Conservation (phyloP, 2,113 vertebrate genomes). For the Caloenas nicobarica region DNA sequence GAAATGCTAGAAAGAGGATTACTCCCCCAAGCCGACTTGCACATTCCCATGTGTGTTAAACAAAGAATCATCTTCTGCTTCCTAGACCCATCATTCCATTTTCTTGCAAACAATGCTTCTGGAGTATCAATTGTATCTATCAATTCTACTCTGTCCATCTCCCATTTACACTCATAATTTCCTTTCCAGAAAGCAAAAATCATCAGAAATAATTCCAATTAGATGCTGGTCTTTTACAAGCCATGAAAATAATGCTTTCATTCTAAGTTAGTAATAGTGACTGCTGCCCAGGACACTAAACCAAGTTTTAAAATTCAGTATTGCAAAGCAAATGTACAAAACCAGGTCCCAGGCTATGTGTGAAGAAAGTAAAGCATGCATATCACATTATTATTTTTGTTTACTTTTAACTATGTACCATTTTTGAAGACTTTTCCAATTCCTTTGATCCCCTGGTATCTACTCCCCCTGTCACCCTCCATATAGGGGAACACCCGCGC, state of each 20-base stretch:
- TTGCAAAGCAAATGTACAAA: background rate
- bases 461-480: constrained; percentile 96
- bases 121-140: background rate
- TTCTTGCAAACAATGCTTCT: background rate
- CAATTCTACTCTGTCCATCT: background rate
- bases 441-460: constrained; percentile 86
- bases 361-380: background rate
- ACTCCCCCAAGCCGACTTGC: background rate
- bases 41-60: background rate
- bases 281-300: background rate
- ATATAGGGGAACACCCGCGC: constrained; percentile 97
- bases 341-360: background rate
- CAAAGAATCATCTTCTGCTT: background rate
- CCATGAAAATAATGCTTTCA: background rate
- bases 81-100: background rate
- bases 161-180: background rate
- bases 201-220: background rate
- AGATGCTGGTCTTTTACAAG: background rate
- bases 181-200: background rate
- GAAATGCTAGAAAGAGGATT: background rate
- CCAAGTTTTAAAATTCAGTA: background rate
- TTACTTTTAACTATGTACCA: constrained; percentile 72
- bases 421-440: constrained; percentile 98
- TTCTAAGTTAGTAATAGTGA: background rate
- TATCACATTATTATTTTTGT: background rate